Conservation (phyloP, 2,888 invertebrate species). For the Aspidiotus rigidus region DNA sequence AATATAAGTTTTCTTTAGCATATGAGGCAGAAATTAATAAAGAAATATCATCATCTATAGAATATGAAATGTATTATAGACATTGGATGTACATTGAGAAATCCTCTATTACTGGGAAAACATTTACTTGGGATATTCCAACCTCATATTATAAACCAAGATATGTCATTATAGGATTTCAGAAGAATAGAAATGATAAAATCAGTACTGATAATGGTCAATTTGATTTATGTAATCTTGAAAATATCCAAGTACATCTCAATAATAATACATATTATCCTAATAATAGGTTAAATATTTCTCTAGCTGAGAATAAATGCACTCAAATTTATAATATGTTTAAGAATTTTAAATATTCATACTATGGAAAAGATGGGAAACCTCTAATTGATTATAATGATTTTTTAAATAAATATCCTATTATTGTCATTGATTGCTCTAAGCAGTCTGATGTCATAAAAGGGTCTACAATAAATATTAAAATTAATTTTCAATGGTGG, state of each 20-base stretch:
- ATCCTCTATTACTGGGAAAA: neutral
- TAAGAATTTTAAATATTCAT: slow-evolving; percentile 15
- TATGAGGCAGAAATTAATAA: slow-evolving; percentile 2
- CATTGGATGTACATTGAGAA: neutral
- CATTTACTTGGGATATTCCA: slow-evolving; percentile 1
- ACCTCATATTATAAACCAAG: neutral
- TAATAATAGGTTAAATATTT: slow-evolving; percentile 13
- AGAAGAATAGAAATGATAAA: slow-evolving; percentile 19
- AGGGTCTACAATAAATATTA: slow-evolving; percentile 17
- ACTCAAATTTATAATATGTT: slow-evolving; percentile 19
- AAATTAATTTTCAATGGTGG: slow-evolving; percentile 15
- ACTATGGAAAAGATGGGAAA: slow-evolving; percentile 21
- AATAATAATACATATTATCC: slow-evolving; percentile 16
- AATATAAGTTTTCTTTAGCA: slow-evolving; percentile 1
- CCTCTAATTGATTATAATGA: slow-evolving; percentile 23
- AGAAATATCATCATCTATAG: slow-evolving; percentile 5
- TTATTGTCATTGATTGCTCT: slow-evolving; percentile 10
- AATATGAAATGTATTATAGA: slow-evolving; percentile 3
- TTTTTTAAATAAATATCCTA: slow-evolving; percentile 11
- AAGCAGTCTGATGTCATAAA: slow-evolving; percentile 14
- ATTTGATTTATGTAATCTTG: slow-evolving; percentile 26
- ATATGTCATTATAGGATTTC: neutral
- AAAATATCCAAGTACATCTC: slow-evolving; percentile 19
- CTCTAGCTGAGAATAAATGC: slow-evolving; percentile 5
- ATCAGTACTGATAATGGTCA: slow-evolving; percentile 17